phyloP scores from a whole-genome alignment of 2,113 vertebrate species.

The Pangasianodon gigas region DNA sequence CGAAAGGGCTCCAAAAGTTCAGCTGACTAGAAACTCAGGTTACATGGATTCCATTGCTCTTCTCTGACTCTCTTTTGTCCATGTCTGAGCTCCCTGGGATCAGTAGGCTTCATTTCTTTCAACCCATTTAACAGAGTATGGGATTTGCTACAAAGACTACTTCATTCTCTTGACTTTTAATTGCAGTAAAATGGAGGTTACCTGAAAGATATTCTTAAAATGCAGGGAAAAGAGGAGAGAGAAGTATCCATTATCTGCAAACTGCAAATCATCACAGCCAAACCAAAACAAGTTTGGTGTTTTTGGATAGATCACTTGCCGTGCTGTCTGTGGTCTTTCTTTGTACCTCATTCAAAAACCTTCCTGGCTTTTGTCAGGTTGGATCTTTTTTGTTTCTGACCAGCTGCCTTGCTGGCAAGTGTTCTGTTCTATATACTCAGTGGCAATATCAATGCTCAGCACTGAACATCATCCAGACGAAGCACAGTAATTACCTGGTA shows the following conservation, averaged over 20 bases:
- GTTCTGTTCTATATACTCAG: not conserved
- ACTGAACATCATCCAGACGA: conserved; percentile 34
- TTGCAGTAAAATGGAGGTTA: not conserved
- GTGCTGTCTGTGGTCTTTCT: not conserved
- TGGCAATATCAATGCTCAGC: conserved; percentile 25
- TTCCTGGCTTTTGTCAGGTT: not conserved
- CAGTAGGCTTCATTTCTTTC: conserved; percentile 1
- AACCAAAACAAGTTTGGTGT: not conserved
- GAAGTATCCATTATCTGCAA: conserved; percentile 12
- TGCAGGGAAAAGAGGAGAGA: conserved; percentile 11
- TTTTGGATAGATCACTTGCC: not conserved
- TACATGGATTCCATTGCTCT: conserved; percentile 53
- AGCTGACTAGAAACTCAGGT: conserved; percentile 58
- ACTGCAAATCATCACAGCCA: not conserved
- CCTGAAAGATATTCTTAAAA: not conserved
- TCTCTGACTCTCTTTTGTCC: conserved; percentile 43
- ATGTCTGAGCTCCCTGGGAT: conserved; percentile 5
- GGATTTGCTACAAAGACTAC: conserved; percentile 18
- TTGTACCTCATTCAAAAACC: not conserved
- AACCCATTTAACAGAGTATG: conserved; percentile 11
- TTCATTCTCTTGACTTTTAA: conserved; percentile 1
- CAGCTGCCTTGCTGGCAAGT: conserved; percentile 11
- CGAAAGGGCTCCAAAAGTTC: conserved; percentile 47
- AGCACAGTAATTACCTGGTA: conserved; percentile 44
- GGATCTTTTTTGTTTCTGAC: not conserved